phyloP scores from a whole-genome alignment of 2,888 invertebrate genomes.

The Scrobipalpa costella region DNA sequence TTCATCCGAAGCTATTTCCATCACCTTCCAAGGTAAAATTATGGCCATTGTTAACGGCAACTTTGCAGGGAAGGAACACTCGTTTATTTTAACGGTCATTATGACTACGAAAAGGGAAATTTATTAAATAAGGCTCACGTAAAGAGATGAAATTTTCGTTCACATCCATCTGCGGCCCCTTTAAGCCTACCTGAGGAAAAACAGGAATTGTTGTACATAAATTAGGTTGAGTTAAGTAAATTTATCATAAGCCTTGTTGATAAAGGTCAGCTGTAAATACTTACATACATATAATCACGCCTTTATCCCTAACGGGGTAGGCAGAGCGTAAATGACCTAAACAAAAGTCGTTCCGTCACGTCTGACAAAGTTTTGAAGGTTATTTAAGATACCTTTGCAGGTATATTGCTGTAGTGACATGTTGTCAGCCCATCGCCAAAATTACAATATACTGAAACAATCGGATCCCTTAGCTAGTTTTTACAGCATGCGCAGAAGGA shows the following conservation, averaged over 20 bases:
- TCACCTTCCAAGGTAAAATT: background rate
- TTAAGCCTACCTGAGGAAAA: background rate
- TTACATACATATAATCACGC: too few species aligned
- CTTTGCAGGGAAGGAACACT: slow-evolving; percentile 2
- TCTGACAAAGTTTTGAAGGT: too few species aligned
- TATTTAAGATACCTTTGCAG: too few species aligned
- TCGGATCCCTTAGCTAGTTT: too few species aligned
- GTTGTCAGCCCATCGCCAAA: too few species aligned
- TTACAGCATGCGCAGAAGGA: too few species aligned
- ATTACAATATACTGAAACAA: too few species aligned
- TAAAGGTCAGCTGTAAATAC: background rate
- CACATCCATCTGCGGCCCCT: slow-evolving; percentile 23
- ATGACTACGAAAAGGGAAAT: slow-evolving; percentile 18
- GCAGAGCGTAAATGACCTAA: too few species aligned
- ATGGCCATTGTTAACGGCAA: background rate
- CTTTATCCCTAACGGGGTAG: too few species aligned
- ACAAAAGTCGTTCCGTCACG: too few species aligned
- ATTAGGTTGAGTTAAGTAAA: background rate
- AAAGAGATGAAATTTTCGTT: slow-evolving; percentile 22
- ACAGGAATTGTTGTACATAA: background rate
- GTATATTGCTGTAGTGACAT: too few species aligned
- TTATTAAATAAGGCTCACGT: slow-evolving; percentile 25
- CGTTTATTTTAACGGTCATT: slow-evolving; percentile 22
- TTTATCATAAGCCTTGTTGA: background rate
- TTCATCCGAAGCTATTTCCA: too few species aligned